Base-by-base conservation (phyloP, 2,888 invertebrate genomes). In the Raillietiella orientalis region DNA sequence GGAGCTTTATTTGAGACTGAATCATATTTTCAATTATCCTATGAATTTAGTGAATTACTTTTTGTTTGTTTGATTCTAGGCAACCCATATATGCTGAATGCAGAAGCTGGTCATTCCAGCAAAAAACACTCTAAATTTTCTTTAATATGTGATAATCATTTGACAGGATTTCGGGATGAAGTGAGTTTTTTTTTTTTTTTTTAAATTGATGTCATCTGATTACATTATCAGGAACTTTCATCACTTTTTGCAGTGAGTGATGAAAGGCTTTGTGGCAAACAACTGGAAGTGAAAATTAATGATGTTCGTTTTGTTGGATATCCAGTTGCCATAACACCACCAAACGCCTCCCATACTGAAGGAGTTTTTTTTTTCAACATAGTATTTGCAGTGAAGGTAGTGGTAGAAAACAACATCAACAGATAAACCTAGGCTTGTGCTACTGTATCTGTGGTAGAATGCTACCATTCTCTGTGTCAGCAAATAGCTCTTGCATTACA, bases 261-360 rank as follows among this genome's bases (percentile, higher is more conserved):
- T 6, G 74, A 77, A 38, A n/a, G n/a, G n/a, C 48, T 87, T 12
- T 82, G 77, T 41, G 74, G 74, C 39, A 58, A 66, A 32, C 79
- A 79, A 43, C 82, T 90, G 50, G 84, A 84, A 44, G 51, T 87
- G 1, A 84, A 87, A 56, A 67, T 90, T 0, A 84, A 90, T 47
- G 79, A 87, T 54, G 75, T 87, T 0, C 54, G 84, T 23, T 90
- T 90, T 50, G 75, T 90, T 8, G 79, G 87, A 1, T 84, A 82
- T 46, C 87, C 90, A 1, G 74, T 77, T 2, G 46, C 69, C 14
- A 54, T 77, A 26, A n/a, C n/a, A n/a, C 31, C 34, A 19, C 19
- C 24, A 11, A 16, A 23, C 6, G 14, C 11, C 11, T 11, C 19
- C n/a, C 6, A 17, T n/a, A 55, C 55, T 1, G 59, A 64, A n/a